Base-by-base conservation (phyloP, 2,888 invertebrate species). In the Gryllus longicercus region DNA sequence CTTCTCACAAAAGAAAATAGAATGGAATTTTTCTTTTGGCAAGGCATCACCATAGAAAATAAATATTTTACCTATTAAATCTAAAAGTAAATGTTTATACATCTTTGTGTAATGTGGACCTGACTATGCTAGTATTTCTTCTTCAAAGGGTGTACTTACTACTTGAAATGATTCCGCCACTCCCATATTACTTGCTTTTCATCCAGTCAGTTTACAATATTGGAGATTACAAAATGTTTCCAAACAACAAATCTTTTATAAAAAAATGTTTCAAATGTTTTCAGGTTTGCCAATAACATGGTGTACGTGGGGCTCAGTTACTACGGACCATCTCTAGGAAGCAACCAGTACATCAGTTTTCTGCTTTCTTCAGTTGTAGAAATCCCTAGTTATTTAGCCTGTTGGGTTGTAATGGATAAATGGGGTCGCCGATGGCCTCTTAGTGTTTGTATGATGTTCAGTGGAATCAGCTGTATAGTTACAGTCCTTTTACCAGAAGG, bases 221-320 rank as follows among this genome's bases (percentile, higher is more conserved):
- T 38, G 5, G 38, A 38, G 8, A 0, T 38, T 38, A 38, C 5
- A 38, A 38, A 38, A 38, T 38, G 25, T 38, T 38, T 63, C 8
- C 16, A 63, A 63, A 10, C 0, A 10, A 16, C 18, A 63, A 5
- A 63, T 16, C 2, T 63, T 3, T 63, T 63, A 2, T 10, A 63
- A 63, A 16, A 16, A 63, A 63, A 18, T 63, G 63, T 63, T n/a
- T 14, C n/a, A 16, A 12, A 14, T 63, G 63, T 16, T 63, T 81
- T 11, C 82, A 91, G 91, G 91, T 96, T 97, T 86, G 96, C 96
- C 78, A 96, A 95, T 84, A 95, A 96, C 85, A 96, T 95, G 87
- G 96, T 96, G 2, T 97, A 97, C 85, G 94, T 97, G 23, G 97
- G 97, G 0, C 89, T 97, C 74, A 96, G 96, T 83, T 96, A 96